Evolutionary conservation across 2,797 vertebrate species (phyloP).

Genomic region (Poliocrania exsul): DNA sequence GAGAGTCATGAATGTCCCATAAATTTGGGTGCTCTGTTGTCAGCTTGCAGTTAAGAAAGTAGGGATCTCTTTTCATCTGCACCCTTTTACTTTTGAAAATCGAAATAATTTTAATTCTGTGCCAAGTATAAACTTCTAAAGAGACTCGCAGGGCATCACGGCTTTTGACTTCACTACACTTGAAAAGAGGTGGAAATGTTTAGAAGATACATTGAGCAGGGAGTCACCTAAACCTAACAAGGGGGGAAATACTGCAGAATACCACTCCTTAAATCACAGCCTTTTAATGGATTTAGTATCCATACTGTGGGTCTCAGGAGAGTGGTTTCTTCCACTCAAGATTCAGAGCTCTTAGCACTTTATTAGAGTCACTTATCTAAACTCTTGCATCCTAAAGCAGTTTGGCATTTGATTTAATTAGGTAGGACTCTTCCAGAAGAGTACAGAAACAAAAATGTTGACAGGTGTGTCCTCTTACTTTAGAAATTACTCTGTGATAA

Average conservation of each 20-base stretch:
- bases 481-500: neutral
- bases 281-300: neutral
- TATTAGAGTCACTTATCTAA: neutral
- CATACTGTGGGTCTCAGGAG: neutral
- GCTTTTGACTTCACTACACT: neutral
- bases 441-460: neutral
- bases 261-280: neutral
- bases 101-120: neutral
- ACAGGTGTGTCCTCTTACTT: neutral
- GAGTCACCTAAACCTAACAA: neutral
- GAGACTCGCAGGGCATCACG: neutral
- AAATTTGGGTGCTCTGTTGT: neutral
- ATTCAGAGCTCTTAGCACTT: neutral
- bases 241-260: neutral
- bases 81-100: neutral
- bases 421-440: neutral
- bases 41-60: neutral
- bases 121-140: neutral
- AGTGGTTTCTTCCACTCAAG: neutral
- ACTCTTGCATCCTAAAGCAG: neutral
- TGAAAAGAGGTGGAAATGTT: neutral
- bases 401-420: neutral
- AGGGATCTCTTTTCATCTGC: neutral
- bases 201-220: neutral
- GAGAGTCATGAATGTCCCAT: neutral